phyloP scores from a whole-genome alignment of 1,140 invertebrate species.

The Drosophila nigrodunni region DNA sequence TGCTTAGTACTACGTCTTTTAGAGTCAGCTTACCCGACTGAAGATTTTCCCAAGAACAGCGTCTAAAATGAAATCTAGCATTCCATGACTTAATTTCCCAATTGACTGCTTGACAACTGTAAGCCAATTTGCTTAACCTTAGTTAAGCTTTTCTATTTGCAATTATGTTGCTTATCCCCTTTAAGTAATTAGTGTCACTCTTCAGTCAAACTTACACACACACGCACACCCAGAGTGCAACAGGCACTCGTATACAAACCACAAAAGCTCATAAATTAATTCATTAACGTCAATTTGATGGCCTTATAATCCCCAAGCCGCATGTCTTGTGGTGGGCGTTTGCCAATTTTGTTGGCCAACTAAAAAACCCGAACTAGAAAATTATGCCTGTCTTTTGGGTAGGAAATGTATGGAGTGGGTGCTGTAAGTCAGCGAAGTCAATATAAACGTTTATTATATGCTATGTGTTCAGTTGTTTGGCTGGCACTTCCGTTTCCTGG shows the following conservation, averaged over 20 bases:
- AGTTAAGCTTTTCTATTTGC: conserved; percentile 24
- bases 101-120: conserved; percentile 10
- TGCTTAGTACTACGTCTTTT: no score
- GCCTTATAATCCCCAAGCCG: conserved; percentile 63
- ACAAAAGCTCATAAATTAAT: conserved; percentile 78
- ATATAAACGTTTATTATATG: conserved; percentile 77
- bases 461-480: conserved; percentile 71
- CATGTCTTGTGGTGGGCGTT: conserved; percentile 31
- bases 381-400: conserved; percentile 33
- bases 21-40: no score
- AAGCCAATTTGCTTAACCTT: conserved; percentile 11
- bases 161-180: conserved; percentile 8
- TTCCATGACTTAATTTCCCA: conserved; percentile 1
- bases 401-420: neutral
- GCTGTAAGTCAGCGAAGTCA: conserved; percentile 41
- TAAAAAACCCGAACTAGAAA: conserved; percentile 39
- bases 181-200: conserved; percentile 48
- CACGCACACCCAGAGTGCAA: conserved; percentile 44
- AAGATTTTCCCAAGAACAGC: neutral
- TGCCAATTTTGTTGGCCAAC: conserved; percentile 35
- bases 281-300: conserved; percentile 80
- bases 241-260: conserved; percentile 45
- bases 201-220: neutral
- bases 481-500: conserved; percentile 76
- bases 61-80: no score